phyloP scores from a whole-genome alignment of 92 coral and sea anemone species.

The Porites cylindrica region DNA sequence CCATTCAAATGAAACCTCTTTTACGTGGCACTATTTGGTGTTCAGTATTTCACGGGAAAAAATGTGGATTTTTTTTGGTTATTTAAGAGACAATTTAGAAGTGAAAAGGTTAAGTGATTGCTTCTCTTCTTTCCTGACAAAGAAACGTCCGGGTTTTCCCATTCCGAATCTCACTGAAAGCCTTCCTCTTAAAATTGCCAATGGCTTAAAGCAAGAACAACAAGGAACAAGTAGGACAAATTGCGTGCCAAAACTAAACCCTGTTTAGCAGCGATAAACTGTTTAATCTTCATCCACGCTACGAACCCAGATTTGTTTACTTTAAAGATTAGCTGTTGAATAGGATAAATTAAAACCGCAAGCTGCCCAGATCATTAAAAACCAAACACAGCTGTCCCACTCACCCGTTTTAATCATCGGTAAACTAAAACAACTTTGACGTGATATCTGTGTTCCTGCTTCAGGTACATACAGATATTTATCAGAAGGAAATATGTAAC shows the following conservation, averaged over 20 bases:
- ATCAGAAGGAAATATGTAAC: constrained; percentile 1
- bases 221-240: background rate
- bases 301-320: constrained; percentile 3
- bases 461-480: background rate
- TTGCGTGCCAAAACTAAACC: background rate
- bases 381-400: background rate
- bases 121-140: background rate
- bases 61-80: no score
- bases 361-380: background rate
- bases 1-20: no score
- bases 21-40: no score
- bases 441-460: constrained; percentile 4
- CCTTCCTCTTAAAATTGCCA: no score
- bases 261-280: background rate
- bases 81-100: no score
- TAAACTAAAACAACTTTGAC: constrained; percentile 19
- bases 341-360: constrained; percentile 12
- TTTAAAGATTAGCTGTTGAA: background rate
- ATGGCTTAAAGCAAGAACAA: background rate
- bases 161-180: no score
- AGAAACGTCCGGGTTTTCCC: background rate
- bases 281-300: background rate
- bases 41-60: no score
- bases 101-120: background rate
- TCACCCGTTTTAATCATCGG: constrained; percentile 27